These are phyloP conservation scores for Mellivora capensis DNA, from an alignment of 2,113 vertebrate species.

Conservation along the genomic window DNA sequence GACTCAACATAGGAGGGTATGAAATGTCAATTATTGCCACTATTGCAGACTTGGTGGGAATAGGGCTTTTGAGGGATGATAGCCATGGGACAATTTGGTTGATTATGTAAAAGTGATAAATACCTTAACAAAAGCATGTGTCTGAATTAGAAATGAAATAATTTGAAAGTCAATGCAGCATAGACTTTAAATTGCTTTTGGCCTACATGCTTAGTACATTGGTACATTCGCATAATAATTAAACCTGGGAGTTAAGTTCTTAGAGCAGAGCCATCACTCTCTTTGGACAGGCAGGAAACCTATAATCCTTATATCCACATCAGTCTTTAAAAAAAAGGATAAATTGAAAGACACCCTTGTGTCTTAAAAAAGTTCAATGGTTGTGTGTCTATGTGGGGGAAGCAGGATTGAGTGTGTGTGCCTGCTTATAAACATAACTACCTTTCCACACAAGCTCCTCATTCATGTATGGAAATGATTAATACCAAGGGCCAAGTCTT, in stretches of 20 bases:
- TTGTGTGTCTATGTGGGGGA: neutral
- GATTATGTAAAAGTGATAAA: slow-evolving; percentile 55
- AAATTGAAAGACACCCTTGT: slow-evolving; percentile 46
- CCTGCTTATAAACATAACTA: neutral
- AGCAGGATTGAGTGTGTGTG: neutral
- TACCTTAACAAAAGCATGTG: slow-evolving; percentile 39
- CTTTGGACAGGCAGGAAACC: slow-evolving; percentile 54
- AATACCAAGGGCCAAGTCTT: neutral
- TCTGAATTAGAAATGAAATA: slow-evolving; percentile 68
- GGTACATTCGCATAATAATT: slow-evolving; percentile 57
- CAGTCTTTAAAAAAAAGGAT: neutral
- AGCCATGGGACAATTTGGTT: slow-evolving; percentile 16
- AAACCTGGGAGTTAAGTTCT: slow-evolving; percentile 63
- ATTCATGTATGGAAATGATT: slow-evolving; percentile 28
- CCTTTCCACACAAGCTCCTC: neutral
- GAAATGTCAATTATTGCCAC: neutral
- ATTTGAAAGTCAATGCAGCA: slow-evolving; percentile 65
- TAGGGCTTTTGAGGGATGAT: neutral
- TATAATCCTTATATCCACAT: slow-evolving; percentile 56
- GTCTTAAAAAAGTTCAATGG: slow-evolving; percentile 23
- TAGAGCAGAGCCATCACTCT: slow-evolving; percentile 64
- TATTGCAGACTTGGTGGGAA: neutral
- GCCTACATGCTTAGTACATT: slow-evolving; percentile 47
- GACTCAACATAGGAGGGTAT: neutral
- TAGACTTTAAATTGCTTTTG: slow-evolving; percentile 67